Percentiles rank a stretch among this genome's conserved stretches.
Conservation (phyloP, 2,888 invertebrate genomes). For the Athalia cordata region DNA sequence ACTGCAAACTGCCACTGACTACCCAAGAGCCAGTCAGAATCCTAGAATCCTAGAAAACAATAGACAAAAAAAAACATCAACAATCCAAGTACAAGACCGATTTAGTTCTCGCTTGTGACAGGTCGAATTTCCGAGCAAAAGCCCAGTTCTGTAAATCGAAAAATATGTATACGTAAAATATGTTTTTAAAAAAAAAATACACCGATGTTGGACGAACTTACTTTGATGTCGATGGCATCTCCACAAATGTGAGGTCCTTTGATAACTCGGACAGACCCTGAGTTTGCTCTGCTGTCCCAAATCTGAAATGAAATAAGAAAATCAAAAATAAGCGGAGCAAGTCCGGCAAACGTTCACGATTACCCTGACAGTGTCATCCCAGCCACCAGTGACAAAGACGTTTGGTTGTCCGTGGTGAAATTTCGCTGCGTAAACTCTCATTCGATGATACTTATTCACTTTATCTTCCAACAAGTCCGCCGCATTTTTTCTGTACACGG, state of each 20-base stretch:
- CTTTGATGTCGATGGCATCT: slow-evolving; percentile 77
- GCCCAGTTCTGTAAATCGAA: too few species aligned
- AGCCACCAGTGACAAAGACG: slow-evolving; percentile 76
- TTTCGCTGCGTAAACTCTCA: slow-evolving; percentile 72
- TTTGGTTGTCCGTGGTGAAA: slow-evolving; percentile 73
- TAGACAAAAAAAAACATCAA: neutral
- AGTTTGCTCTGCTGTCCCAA: slow-evolving; percentile 76
- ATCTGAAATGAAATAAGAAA: slow-evolving; percentile 70
- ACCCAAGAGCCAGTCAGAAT: slow-evolving; percentile 78
- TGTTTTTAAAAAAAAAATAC: too few species aligned
- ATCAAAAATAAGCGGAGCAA: neutral
- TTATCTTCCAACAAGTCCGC: slow-evolving; percentile 55
- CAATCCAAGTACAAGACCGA: neutral
- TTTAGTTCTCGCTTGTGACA: too few species aligned
- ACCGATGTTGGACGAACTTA: slow-evolving; percentile 63
- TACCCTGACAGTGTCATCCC: slow-evolving; percentile 78
- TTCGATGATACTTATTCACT: slow-evolving; percentile 61
- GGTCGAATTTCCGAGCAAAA: too few species aligned
- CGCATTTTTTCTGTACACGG: slow-evolving; percentile 56
- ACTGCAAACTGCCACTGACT: slow-evolving; percentile 75
- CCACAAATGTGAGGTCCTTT: slow-evolving; percentile 77
- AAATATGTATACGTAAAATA: too few species aligned
- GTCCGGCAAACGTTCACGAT: slow-evolving; percentile 32
- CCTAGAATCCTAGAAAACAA: slow-evolving; percentile 72
- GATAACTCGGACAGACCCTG: slow-evolving; percentile 76